A percentile compares a stretch with the other conserved stretches of the same genome.
These are phyloP conservation scores for Trachythela sp. DNA, from an alignment of 64 coral and sea anemone genomes.

Conservation along the genomic window DNA sequence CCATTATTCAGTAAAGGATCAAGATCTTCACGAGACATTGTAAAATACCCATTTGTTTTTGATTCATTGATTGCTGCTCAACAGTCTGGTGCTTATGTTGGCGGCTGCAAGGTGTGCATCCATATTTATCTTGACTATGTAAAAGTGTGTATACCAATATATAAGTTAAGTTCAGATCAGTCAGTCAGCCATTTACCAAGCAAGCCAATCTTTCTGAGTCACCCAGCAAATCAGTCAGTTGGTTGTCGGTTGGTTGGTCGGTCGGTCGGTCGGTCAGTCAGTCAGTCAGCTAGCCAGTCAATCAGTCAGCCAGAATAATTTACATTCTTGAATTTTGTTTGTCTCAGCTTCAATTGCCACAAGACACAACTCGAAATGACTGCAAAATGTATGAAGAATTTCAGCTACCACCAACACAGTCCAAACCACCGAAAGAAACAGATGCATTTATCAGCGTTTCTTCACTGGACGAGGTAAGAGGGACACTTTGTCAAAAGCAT, in stretches of 20 bases:
- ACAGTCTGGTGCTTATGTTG: conserved; percentile 67
- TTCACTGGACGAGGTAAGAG: conserved; percentile 70
- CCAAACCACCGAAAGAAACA: conserved; percentile 47
- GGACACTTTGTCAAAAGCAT: not conserved
- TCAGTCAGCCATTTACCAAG: not conserved
- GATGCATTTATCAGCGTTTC: conserved; percentile 53
- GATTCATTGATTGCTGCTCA: conserved; percentile 61
- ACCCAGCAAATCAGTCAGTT: not conserved
- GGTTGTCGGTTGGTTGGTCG: no score
- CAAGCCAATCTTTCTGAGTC: no score
- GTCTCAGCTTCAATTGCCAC: conserved; percentile 67
- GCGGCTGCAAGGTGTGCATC: conserved; percentile 74
- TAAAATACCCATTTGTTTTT: conserved; percentile 78
- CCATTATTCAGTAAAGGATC: conserved; percentile 55
- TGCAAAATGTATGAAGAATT: conserved; percentile 83
- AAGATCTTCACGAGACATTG: conserved; percentile 24
- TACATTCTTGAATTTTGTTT: no score
- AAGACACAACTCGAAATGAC: conserved; percentile 68
- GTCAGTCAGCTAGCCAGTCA: not conserved
- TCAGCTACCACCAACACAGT: conserved; percentile 68
- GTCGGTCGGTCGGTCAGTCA: not conserved
- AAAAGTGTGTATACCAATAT: no score
- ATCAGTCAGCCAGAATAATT: not conserved
- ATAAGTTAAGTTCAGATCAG: no score
- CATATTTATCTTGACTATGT: not conserved